Percentiles rank a stretch among this genome's conserved stretches.
phyloP scores from a whole-genome alignment of 1,140 invertebrate genomes.

The Drosophila sturtevanti region DNA sequence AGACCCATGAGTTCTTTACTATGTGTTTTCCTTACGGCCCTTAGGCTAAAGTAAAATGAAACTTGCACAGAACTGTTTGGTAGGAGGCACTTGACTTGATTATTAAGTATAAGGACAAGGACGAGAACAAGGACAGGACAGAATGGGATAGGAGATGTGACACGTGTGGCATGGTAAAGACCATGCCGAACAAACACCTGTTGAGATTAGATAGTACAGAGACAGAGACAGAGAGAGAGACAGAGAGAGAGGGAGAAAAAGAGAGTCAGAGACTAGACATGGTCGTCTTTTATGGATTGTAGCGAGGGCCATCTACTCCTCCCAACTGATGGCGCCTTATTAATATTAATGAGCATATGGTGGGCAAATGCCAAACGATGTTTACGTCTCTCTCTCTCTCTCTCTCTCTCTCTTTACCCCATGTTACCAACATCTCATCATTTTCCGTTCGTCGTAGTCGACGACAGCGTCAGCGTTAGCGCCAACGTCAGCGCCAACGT shows the following conservation, averaged over 20 bases:
- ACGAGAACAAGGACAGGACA: constrained; percentile 33
- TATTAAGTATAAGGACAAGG: constrained; percentile 38
- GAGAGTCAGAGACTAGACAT: neutral
- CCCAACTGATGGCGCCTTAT: constrained; percentile 51
- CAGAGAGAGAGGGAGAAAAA: neutral
- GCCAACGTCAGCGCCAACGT: neutral
- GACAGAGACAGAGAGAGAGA: neutral
- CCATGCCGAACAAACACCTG: constrained; percentile 59
- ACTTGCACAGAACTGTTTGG: constrained; percentile 30
- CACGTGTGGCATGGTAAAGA: constrained; percentile 46
- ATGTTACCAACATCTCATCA: neutral
- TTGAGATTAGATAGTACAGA: constrained; percentile 50
- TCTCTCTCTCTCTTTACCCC: too few species aligned
- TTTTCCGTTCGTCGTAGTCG: neutral
- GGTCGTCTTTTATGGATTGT: neutral
- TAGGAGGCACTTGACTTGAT: constrained; percentile 69
- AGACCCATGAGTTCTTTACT: too few species aligned
- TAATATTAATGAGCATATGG: constrained; percentile 77
- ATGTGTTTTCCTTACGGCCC: neutral
- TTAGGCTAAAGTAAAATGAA: constrained; percentile 23
- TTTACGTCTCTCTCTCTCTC: neutral
- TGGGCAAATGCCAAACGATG: constrained; percentile 42
- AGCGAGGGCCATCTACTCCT: constrained; percentile 31
- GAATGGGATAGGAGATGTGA: constrained; percentile 19
- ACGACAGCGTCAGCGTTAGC: neutral